These are phyloP conservation scores for Typhlichthys eigenmanni DNA, from an alignment of 2,797 vertebrate genomes.

Conservation along the genomic window DNA sequence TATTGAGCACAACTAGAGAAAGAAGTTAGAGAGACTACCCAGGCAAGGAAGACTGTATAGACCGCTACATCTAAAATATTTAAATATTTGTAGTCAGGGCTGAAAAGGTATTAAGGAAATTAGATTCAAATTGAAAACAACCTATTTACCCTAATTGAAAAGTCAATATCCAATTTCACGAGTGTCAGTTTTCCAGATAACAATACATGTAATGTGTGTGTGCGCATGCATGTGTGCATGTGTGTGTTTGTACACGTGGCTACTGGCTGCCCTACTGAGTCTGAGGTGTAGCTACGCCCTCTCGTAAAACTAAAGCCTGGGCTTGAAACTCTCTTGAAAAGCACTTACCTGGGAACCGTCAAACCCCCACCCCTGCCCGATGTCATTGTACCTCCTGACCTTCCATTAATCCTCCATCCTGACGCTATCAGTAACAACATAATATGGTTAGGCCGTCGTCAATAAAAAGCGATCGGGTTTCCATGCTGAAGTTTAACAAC, in stretches of 20 bases:
- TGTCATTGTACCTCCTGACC: conserved; percentile 33
- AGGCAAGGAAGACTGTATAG: too few species aligned
- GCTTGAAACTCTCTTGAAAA: conserved; percentile 47
- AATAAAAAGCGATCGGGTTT: conserved; percentile 8
- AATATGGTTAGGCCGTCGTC: conserved; percentile 26
- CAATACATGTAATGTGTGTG: not conserved
- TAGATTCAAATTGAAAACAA: too few species aligned
- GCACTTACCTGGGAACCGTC: conserved; percentile 38
- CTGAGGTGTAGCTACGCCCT: conserved; percentile 43
- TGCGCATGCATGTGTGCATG: conserved; percentile 8
- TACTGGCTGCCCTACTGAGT: conserved; percentile 45
- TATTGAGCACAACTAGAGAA: too few species aligned
- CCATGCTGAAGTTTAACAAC: conserved; percentile 8
- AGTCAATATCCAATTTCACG: too few species aligned
- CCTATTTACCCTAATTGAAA: too few species aligned
- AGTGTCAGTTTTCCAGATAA: too few species aligned
- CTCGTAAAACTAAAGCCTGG: conserved; percentile 43
- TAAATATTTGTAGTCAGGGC: too few species aligned
- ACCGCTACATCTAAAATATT: too few species aligned
- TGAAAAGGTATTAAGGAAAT: too few species aligned
- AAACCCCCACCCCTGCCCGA: conserved; percentile 33
- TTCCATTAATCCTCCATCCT: conserved; percentile 5
- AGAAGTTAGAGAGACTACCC: too few species aligned
- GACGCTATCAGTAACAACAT: conserved; percentile 27
- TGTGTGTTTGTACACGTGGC: conserved; percentile 23